phyloP scores from a whole-genome alignment of 2,797 vertebrate genomes.

The Astyanax mexicanus region DNA sequence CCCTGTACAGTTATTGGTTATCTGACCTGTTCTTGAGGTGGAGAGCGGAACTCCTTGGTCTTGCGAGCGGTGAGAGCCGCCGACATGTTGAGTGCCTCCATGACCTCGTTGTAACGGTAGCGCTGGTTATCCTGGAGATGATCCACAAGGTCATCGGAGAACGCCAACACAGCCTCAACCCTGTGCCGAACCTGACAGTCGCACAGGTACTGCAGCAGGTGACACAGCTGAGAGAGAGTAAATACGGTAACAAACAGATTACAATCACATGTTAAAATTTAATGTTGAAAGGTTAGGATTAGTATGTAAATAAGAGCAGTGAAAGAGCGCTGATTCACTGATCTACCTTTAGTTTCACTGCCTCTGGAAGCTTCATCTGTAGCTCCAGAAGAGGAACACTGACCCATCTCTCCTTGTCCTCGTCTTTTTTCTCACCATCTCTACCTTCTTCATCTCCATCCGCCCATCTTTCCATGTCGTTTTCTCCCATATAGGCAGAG shows the following conservation, averaged over 20 bases:
- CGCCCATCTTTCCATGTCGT: slow-evolving; percentile 60
- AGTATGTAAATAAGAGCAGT: too few species aligned
- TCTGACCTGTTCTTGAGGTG: slow-evolving; percentile 92
- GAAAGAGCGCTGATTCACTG: too few species aligned
- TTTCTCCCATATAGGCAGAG: slow-evolving; percentile 75
- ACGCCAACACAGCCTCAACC: slow-evolving; percentile 91
- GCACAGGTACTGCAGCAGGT: slow-evolving; percentile 90
- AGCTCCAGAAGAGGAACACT: slow-evolving; percentile 82
- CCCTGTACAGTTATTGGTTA: too few species aligned
- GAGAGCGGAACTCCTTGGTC: slow-evolving; percentile 94
- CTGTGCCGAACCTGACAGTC: slow-evolving; percentile 91
- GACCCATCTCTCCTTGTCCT: slow-evolving; percentile 40
- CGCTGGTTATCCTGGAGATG: slow-evolving; percentile 92
- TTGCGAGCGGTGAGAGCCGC: slow-evolving; percentile 93
- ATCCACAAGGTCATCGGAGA: slow-evolving; percentile 88
- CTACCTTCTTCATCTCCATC: slow-evolving; percentile 60
- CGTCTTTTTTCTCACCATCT: slow-evolving; percentile 42
- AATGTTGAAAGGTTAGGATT: too few species aligned
- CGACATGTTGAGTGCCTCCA: slow-evolving; percentile 96
- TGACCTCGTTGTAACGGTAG: slow-evolving; percentile 93
- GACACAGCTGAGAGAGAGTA: slow-evolving; percentile 83
- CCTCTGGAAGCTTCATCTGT: slow-evolving; percentile 93
- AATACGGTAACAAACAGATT: not conserved
- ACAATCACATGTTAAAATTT: too few species aligned
- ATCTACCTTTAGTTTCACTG: slow-evolving; percentile 91